phyloP scores from a whole-genome alignment of 2,888 invertebrate species.

The Acronicta psi region DNA sequence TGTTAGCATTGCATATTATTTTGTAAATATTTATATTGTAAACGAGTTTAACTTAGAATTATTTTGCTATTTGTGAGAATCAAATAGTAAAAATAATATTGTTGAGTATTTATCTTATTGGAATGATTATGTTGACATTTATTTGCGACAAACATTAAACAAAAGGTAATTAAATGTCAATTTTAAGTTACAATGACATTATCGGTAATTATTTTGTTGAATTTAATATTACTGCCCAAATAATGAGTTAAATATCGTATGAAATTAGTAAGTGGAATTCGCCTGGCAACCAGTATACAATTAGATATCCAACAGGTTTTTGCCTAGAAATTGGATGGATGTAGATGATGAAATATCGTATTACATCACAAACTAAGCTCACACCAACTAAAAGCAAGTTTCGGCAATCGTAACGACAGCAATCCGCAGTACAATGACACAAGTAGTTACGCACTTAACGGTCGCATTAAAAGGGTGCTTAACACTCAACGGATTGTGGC shows the following conservation, averaged over 20 bases:
- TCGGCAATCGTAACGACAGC: constrained; percentile 59
- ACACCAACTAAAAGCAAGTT: neutral
- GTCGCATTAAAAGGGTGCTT: constrained; percentile 76
- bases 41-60: constrained; percentile 12
- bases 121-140: too few relatives aligned
- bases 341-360: neutral
- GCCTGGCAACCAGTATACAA: too few relatives aligned
- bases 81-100: constrained; percentile 1
- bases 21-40: constrained; percentile 8
- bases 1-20: constrained; percentile 28
- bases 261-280: too few relatives aligned
- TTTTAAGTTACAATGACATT: too few relatives aligned
- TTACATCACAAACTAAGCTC: neutral
- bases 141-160: too few relatives aligned
- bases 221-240: too few relatives aligned
- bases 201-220: too few relatives aligned
- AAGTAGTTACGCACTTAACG: constrained; percentile 72
- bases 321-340: too few relatives aligned
- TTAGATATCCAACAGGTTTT: too few relatives aligned
- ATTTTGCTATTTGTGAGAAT: constrained; percentile 5
- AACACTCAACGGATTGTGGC: constrained; percentile 74
- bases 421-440: constrained; percentile 73
- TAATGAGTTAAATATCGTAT: too few relatives aligned
- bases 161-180: too few relatives aligned
- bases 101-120: neutral